Evolutionary conservation across 2,888 invertebrate species (phyloP).

Genomic region (Drosophila anceps): DNA sequence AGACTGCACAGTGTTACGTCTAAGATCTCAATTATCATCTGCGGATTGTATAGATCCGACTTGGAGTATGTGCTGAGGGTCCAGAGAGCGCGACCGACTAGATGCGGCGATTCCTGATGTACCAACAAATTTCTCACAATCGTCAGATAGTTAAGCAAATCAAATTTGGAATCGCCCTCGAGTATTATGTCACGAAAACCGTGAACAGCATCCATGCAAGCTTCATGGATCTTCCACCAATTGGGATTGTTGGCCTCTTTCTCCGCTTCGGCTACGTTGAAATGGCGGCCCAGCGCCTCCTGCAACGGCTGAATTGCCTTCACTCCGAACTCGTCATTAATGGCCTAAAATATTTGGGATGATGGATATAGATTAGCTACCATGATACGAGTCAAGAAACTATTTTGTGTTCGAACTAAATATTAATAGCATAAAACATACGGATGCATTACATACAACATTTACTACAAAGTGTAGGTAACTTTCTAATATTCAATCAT

Average conservation of each 20-base stretch:
- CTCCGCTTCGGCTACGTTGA: constrained; percentile 87
- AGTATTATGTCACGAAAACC: constrained; percentile 85
- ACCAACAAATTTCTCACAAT: constrained; percentile 83
- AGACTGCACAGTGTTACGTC: constrained; percentile 82
- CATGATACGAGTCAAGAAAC: neutral
- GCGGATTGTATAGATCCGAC: constrained; percentile 83
- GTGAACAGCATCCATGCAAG: constrained; percentile 88
- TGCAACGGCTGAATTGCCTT: constrained; percentile 87
- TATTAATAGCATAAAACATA: no score
- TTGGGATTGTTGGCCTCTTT: constrained; percentile 85
- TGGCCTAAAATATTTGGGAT: constrained; percentile 67
- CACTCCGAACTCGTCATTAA: constrained; percentile 87
- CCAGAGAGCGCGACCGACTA: constrained; percentile 84
- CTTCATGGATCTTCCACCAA: constrained; percentile 90
- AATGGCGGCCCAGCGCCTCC: constrained; percentile 87
- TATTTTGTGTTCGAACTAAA: no score
- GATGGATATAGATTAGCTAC: neutral
- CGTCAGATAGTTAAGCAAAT: constrained; percentile 84
- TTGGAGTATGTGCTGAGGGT: constrained; percentile 84
- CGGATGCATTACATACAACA: no score
- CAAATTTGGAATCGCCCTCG: constrained; percentile 83
- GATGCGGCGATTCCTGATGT: constrained; percentile 82
- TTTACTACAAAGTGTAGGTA: no score
- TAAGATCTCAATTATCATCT: constrained; percentile 83
- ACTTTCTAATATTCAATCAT: no score